phyloP scores from a whole-genome alignment of 2,888 invertebrate species.

The Zygaena filipendulae region DNA sequence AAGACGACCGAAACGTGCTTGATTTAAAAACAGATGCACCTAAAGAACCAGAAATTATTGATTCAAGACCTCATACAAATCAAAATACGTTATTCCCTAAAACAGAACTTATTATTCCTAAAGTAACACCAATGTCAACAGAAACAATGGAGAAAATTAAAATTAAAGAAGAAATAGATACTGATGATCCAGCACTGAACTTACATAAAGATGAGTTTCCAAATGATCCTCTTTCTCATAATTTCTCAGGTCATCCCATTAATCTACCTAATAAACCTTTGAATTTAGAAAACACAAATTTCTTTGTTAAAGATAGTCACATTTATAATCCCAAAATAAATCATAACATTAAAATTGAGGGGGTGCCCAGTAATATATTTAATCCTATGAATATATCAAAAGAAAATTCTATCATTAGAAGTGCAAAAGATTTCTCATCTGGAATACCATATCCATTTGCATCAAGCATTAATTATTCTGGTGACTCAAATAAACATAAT shows the following conservation, averaged over 20 bases:
- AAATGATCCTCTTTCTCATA: conserved; percentile 57
- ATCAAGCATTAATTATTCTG: conserved; percentile 43
- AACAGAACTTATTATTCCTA: conserved; percentile 72
- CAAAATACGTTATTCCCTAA: conserved; percentile 53
- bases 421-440: conserved; percentile 47
- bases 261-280: conserved; percentile 49
- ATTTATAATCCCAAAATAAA: conserved; percentile 52
- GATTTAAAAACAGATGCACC: conserved; percentile 51
- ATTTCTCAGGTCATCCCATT: conserved; percentile 43
- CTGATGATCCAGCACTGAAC: conserved; percentile 48
- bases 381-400: conserved; percentile 54
- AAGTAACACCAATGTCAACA: conserved; percentile 65
- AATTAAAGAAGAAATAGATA: conserved; percentile 62
- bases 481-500: conserved; percentile 54
- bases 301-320: conserved; percentile 57
- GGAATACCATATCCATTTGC: conserved; percentile 54
- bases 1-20: conserved; percentile 44
- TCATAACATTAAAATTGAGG: conserved; percentile 57
- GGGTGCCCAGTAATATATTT: conserved; percentile 47
- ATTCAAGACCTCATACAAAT: conserved; percentile 33
- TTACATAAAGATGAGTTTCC: conserved; percentile 55
- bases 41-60: conserved; percentile 38
- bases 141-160: conserved; percentile 59
- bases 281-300: conserved; percentile 57
- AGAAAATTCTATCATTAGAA: conserved; percentile 52